Base-by-base conservation (phyloP, 2,113 vertebrate genomes). In the Toxotes jaculatrix region DNA sequence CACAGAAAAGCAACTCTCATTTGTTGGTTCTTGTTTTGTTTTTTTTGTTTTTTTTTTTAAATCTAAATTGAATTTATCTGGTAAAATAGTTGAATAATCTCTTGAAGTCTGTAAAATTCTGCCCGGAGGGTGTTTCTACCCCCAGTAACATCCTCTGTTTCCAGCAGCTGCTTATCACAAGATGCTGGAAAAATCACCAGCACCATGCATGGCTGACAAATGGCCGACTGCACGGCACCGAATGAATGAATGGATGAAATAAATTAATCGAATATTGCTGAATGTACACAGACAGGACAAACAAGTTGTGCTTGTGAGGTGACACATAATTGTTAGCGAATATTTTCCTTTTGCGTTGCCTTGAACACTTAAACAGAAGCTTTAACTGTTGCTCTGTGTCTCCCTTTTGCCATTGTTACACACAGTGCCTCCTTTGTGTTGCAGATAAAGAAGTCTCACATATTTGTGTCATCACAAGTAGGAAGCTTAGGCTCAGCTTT, bases 381-480 rank as follows among this genome's bases (percentile, higher is more conserved):
- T 4, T 10, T 23, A 60, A 8, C 19, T 36, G 49, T 61, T 56
- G 45, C 53, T 32, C 36, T 74, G 27, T 61, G 42, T 36, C 23
- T 77, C 65, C 16, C 47, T 19, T 74, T 74, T 63, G 51, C 72
- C 32, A 19, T 27, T 3, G 11, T 64, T 6, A 0, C 2, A 31
- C 45, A 89, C 75, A 88, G 68, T 49, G 0, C 21, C 1, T 32
- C 40, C 79, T 91, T 92, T 87, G 88, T 92, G 36, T 19, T 3
- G 27, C 17, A 47, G 78, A 70, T 21, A 66, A 83, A 74, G 64
- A 13, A 27, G 62, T 65, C 66, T 23, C 42, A 32, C 31, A 83
- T 78, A 51, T 73, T 86, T 87, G 42, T 70, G 36, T 42, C 1
- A 21, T 81, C 63, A 57, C 47, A 40, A 17, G 60, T 72, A 4